Base-by-base conservation (phyloP, 2,113 vertebrate genomes). In the Cavia porcellus region DNA sequence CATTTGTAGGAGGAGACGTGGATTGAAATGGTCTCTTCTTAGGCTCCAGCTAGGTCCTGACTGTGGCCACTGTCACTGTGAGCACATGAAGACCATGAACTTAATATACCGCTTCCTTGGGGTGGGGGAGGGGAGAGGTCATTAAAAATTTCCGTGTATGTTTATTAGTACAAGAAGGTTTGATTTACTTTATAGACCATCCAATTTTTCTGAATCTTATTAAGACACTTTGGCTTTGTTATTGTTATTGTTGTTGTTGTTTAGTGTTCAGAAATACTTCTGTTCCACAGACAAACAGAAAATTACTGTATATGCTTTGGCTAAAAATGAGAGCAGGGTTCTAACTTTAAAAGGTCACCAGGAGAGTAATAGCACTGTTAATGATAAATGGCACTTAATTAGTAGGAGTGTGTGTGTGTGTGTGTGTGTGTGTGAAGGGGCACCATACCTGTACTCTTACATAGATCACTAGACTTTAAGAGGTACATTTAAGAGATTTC, bases 341-440 rank as follows among this genome's bases (percentile, higher is more conserved):
- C 38, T 92, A 62, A 89, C 85, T 96, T 77, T 88, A 52, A 24
- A 70, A 95, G 72, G 66, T 68, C 25, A 45, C 12, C 20, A 52
- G 24, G 35, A 84, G 50, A 75, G 15, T 66, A 89, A 61, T 45
- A 35, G 47, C 15, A 68, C 15, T 1, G 19, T 28, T 66, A 86
- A 66, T 13, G 11, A 25, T 5, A 74, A 20, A 92, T 45, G 3
- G 62, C 3, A 28, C 30, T 30, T 89, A 87, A 77, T 86, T 86
- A 30, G 79, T 75, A 61, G 13, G 35, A n/a, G 10, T n/a, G 50
- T 25, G 14, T 88, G 38, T 85, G 3, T 74, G 10, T 35, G 50
- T 30, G 22, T 81, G 4, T 68, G 50, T 52, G 14, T 88, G 32
- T 85, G 3, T 75, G 50, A 11, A 52, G 50, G 15, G 55, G 8